Percentiles rank a stretch among this genome's conserved stretches.
Conservation (phyloP, 2,797 vertebrate genomes). For the Tolypeutes matacus region DNA sequence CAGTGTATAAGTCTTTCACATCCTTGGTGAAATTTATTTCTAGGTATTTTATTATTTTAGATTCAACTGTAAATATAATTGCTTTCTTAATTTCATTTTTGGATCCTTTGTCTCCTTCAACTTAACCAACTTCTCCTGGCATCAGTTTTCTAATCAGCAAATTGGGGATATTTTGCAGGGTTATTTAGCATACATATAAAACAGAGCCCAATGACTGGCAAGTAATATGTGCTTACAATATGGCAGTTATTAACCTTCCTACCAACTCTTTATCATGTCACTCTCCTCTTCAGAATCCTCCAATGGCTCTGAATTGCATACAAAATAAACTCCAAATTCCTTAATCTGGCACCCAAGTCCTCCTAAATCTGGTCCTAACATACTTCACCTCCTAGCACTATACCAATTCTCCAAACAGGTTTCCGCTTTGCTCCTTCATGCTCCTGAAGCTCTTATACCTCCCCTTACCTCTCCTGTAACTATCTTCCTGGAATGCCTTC, state of each 20-base stretch:
- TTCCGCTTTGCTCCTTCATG: not conserved
- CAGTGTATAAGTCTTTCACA: too few relatives aligned
- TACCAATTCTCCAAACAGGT: not conserved
- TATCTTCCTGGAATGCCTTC: not conserved
- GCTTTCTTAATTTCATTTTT: too few relatives aligned
- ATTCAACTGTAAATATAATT: too few relatives aligned
- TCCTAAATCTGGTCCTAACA: not conserved
- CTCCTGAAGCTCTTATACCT: not conserved
- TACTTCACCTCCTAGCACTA: not conserved
- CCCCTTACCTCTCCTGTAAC: not conserved
- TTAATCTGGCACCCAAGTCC: not conserved
- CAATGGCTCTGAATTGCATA: not conserved
- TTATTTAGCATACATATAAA: conserved; percentile 24
- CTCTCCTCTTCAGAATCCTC: conserved; percentile 45
- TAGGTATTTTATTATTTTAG: too few relatives aligned
- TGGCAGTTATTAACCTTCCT: not conserved
- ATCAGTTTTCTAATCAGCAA: conserved; percentile 34
- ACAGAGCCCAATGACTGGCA: not conserved
- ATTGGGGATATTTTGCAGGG: not conserved
- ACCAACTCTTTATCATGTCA: not conserved
- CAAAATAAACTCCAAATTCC: conserved; percentile 12
- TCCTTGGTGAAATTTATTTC: too few relatives aligned
- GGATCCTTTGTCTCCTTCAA: not conserved
- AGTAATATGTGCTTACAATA: not conserved
- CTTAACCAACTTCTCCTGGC: not conserved